phyloP scores from a whole-genome alignment of 2,797 vertebrate genomes.

The Spizella passerina region DNA sequence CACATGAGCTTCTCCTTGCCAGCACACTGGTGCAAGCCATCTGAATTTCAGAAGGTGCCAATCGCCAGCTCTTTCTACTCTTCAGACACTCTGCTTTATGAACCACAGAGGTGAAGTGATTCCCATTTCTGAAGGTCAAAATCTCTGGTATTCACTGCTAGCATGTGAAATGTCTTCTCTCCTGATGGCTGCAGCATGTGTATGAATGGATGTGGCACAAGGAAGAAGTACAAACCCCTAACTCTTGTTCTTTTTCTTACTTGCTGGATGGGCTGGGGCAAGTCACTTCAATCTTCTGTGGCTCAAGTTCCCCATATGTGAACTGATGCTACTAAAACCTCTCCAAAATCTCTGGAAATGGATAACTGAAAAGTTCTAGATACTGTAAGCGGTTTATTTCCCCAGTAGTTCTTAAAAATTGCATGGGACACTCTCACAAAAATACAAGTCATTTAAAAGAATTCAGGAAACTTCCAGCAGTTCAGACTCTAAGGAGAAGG shows the following conservation, averaged over 20 bases:
- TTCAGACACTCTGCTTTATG: background rate
- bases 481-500: background rate
- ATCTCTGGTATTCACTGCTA: background rate
- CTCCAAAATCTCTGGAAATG: background rate
- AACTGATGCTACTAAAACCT: background rate
- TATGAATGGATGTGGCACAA: background rate
- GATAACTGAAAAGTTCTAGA: background rate
- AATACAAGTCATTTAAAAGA: background rate
- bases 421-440: background rate
- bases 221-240: background rate
- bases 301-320: background rate
- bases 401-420: background rate
- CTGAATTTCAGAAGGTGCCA: background rate
- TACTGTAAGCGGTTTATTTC: background rate
- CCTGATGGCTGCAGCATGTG: background rate
- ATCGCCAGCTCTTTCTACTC: background rate
- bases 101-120: background rate
- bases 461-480: background rate
- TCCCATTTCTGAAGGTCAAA: background rate
- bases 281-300: background rate
- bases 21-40: background rate
- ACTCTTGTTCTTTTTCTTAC: background rate
- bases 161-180: background rate
- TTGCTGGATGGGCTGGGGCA: background rate
- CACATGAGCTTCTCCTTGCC: background rate